These are phyloP conservation scores for Conistra vaccinii DNA, from an alignment of 2,888 invertebrate genomes.

Conservation along the genomic window DNA sequence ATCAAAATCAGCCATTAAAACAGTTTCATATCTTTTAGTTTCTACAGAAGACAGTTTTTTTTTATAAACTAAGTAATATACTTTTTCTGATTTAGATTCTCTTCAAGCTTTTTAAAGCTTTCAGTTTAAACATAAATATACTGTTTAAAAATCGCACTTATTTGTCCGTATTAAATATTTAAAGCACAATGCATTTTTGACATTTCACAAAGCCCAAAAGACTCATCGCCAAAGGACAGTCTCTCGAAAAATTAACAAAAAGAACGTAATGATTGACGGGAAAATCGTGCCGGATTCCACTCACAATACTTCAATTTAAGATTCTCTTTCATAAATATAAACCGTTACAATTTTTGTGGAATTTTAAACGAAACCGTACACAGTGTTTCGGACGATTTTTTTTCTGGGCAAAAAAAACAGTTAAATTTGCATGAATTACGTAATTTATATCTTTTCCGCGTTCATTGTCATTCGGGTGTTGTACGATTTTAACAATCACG, in stretches of 20 bases:
- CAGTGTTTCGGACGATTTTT: constrained; percentile 60
- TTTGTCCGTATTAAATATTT: constrained; percentile 26
- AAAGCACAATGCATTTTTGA: constrained; percentile 46
- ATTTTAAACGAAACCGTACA: constrained; percentile 73
- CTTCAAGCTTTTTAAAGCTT: neutral
- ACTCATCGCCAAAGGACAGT: constrained; percentile 54
- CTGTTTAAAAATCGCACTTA: neutral
- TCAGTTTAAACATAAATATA: constrained; percentile 6
- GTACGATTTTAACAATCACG: constrained; percentile 63
- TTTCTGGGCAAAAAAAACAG: constrained; percentile 69
- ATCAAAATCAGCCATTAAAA: neutral
- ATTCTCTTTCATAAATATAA: constrained; percentile 73
- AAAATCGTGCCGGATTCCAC: constrained; percentile 65
- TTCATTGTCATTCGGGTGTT: constrained; percentile 72
- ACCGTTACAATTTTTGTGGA: constrained; percentile 76
- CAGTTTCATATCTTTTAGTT: neutral
- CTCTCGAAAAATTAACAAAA: constrained; percentile 54
- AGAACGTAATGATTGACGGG: constrained; percentile 65
- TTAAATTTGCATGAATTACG: constrained; percentile 83
- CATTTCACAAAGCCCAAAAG: constrained; percentile 42
- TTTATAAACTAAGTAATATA: neutral
- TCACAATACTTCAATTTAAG: constrained; percentile 79
- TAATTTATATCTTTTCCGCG: constrained; percentile 76
- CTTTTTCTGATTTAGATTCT: neutral
- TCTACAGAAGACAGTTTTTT: neutral